Base-by-base conservation (phyloP, 2,888 invertebrate species). In the Pseudanteris insignis region DNA sequence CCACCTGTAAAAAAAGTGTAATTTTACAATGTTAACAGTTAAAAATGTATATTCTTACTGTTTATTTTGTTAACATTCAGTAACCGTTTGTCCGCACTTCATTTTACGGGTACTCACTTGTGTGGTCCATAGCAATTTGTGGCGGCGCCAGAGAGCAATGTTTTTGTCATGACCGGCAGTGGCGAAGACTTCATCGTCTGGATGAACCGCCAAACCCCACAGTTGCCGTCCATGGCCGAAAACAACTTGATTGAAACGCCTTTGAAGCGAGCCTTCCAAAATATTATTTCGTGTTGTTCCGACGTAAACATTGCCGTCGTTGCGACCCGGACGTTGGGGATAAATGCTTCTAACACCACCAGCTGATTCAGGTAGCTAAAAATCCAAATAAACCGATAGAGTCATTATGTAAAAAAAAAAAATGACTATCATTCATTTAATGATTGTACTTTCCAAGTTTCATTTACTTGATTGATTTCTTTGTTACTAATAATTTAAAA, bases 151-250 rank as follows among this genome's bases (percentile, higher is more conserved):
- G 32, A 94, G 82, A 1, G 92, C 92, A 63, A 96, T 91, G 69
- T 91, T 89, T 77, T 92, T 92, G 78, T 95, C 95, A 71, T 92
- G 91, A 0, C 95, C 95, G 1, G 94, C 94, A 0, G 95, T 93
- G 1, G 94, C 92, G 74, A 94, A 94, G 66, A 93, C 86, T 80
- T 94, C 94, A 72, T 92, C 92, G 68, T 92, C 92, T 0, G 94
- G 94, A 80, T 95, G 94, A 1, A 92, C 90, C 2, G 93, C 92
- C 48, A 95, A 79, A 0, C 94, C 94, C 88, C 91, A 90, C 2
- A 95, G 83, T 77, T 91, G 92, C 51, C 92, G 88, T 43, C 91
- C 90, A 78, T 95, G 94, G 0, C 95, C 95, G 78, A 95, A 92
- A 21, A 92, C 86, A 18, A 92, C 88, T 86, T 89, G 74, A 72